These are phyloP conservation scores for Pangasius mekongensis DNA, from an alignment of 2,797 vertebrate genomes.

Conservation along the genomic window DNA sequence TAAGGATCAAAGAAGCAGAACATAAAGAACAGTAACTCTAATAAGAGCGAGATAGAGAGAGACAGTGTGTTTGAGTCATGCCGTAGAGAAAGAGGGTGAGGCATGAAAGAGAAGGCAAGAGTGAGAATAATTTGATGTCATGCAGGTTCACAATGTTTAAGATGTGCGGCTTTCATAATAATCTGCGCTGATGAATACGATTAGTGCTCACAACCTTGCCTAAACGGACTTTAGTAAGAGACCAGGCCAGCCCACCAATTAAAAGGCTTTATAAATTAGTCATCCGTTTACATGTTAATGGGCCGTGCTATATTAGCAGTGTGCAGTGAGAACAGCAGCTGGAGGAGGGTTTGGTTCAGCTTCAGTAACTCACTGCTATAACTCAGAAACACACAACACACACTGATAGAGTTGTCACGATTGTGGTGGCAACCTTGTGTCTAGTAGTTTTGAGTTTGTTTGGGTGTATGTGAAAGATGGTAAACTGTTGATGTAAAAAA, in stretches of 20 bases:
- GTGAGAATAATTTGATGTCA: constrained; percentile 21
- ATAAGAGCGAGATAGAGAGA: background rate
- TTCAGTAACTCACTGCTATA: background rate
- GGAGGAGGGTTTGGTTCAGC: background rate
- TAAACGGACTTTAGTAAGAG: constrained; percentile 39
- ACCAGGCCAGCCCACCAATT: constrained; percentile 54
- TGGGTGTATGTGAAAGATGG: constrained; percentile 4
- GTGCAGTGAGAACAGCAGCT: background rate
- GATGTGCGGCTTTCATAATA: constrained; percentile 63
- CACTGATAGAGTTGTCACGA: background rate
- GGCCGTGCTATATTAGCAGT: background rate
- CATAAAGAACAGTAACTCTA: constrained; percentile 20
- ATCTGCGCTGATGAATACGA: constrained; percentile 76
- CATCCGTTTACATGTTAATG: constrained; percentile 53
- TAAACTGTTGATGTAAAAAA: constrained; percentile 22
- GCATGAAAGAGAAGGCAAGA: constrained; percentile 20
- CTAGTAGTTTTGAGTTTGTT: background rate
- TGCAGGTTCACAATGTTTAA: constrained; percentile 40
- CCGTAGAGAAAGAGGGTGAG: background rate
- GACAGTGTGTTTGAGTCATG: background rate
- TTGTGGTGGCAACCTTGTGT: background rate
- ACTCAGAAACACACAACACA: constrained; percentile 2
- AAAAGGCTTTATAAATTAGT: constrained; percentile 56
- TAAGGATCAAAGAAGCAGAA: constrained; percentile 15
- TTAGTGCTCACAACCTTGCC: constrained; percentile 69